These are phyloP conservation scores for Spea bombifrons DNA, from an alignment of 2,113 vertebrate genomes.

Conservation along the genomic window DNA sequence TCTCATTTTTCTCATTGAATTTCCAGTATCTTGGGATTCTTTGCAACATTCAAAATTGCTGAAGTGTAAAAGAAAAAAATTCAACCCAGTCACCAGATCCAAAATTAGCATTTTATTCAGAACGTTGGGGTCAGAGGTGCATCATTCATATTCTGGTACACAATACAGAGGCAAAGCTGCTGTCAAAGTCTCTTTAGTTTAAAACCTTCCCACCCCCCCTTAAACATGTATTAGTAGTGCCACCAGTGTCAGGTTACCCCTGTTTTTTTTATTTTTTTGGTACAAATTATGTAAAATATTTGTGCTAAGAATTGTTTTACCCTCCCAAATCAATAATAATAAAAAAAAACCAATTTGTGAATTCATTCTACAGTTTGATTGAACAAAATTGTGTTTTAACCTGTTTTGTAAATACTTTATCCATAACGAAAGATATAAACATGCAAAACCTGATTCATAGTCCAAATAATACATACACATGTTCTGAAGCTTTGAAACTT, in stretches of 20 bases:
- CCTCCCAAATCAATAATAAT: constrained; percentile 64
- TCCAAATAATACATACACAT: constrained; percentile 97
- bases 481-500: constrained; percentile 90
- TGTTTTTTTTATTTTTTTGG: constrained; percentile 75
- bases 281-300: constrained; percentile 96
- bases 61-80: constrained; percentile 60
- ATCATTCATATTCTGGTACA: constrained; percentile 92
- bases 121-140: constrained; percentile 95
- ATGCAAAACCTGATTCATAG: constrained; percentile 95
- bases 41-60: constrained; percentile 48
- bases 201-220: constrained; percentile 76
- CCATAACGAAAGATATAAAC: constrained; percentile 97
- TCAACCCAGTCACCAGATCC: constrained; percentile 82
- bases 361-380: constrained; percentile 88
- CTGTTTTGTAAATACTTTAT: constrained; percentile 91
- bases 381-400: constrained; percentile 83
- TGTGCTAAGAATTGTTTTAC: constrained; percentile 84
- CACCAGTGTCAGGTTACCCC: constrained; percentile 66
- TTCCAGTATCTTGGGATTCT: constrained; percentile 44
- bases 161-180: constrained; percentile 90
- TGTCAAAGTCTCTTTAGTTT: constrained; percentile 84
- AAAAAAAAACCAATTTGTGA: constrained; percentile 70
- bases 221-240: constrained; percentile 73
- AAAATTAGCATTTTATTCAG: constrained; percentile 99
- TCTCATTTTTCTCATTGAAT: constrained; percentile 2